Percentiles rank a stretch among this genome's conserved stretches.
phyloP scores from a whole-genome alignment of 2,797 vertebrate genomes.

The Sphenopsis melanotis region DNA sequence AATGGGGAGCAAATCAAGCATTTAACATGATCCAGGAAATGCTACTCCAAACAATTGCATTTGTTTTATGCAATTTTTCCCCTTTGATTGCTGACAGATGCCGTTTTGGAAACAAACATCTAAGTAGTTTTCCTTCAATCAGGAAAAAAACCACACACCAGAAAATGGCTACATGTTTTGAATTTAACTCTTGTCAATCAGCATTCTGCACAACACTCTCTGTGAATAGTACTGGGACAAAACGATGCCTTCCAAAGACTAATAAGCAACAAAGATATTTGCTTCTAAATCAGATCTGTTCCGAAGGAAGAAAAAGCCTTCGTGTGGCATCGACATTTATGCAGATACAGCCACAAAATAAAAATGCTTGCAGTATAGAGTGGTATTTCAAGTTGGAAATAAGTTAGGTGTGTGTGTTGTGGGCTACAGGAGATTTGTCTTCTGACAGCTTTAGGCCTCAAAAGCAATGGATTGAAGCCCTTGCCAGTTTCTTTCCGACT shows the following conservation, averaged over 20 bases:
- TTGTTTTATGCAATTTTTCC: slow-evolving; percentile 86
- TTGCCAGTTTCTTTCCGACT: slow-evolving; percentile 5
- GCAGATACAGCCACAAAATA: slow-evolving; percentile 38
- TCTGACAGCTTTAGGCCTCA: background rate
- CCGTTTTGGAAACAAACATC: slow-evolving; percentile 85
- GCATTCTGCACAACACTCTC: slow-evolving; percentile 63
- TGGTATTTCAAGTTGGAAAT: background rate
- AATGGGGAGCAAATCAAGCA: slow-evolving; percentile 81
- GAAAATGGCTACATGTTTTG: slow-evolving; percentile 78
- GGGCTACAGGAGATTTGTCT: background rate
- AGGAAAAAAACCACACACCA: slow-evolving; percentile 72
- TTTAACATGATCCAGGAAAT: slow-evolving; percentile 88
- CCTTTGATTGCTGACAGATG: slow-evolving; percentile 92
- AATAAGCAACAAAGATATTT: slow-evolving; percentile 44
- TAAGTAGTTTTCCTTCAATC: slow-evolving; percentile 82
- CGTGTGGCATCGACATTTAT: background rate
- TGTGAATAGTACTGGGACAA: slow-evolving; percentile 62
- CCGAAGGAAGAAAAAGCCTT: background rate
- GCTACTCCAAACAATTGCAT: slow-evolving; percentile 86
- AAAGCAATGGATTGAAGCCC: background rate
- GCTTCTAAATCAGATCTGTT: slow-evolving; percentile 40
- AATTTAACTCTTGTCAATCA: slow-evolving; percentile 81
- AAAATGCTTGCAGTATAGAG: background rate
- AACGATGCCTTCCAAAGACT: slow-evolving; percentile 60
- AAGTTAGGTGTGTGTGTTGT: background rate